Base-by-base conservation (phyloP, 37 sponge, comb jelly and placozoan species). In the Mnemiopsis leidyi region DNA sequence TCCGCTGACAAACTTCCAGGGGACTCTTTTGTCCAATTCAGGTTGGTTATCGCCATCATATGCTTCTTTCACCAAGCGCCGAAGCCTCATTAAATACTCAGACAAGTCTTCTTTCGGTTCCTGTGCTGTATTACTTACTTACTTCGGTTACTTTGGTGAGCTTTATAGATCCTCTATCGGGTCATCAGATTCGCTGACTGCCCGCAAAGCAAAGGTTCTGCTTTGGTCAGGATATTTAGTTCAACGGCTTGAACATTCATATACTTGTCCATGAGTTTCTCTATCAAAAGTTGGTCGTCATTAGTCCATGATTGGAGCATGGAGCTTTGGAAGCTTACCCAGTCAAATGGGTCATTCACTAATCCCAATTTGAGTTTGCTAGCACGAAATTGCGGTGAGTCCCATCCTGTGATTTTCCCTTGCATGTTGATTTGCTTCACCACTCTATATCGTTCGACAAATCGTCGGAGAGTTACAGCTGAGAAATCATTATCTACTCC, bases 371-470 rank as follows among this genome's bases (percentile, higher is more conserved):
- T 71, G 23, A 71, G 23, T 30, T 71, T 71, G 3, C 73, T 30
- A 29, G 73, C 73, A 5, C 73, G 23, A 18, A 29, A 71, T 30
- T 18, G 23, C 29, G 73, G 73, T 5, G 23, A 25, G 25, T 71
- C 73, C 73, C 73, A 71, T n/a, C 73, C 73, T 29, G 73, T 23
- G 73, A 71, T 71, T 30, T 71, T 71, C 73, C 23, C 23, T 18
- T 30, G 29, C 73, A 71, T 71, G 73, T 71, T 71, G 29, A 71
- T 71, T 18, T 71, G 23, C 20, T 20, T 67, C 18, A 67, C 20
- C 13, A 20, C 20, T 23, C 26, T 25, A 71, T 71, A 71, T 18
- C 73, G 16, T 5, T 71, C 73, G 23, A 25, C 23, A 23, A 71
- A 71, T 18, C 73, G 16, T 23, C 73, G 23, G 29, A 71, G 23